Conservation (phyloP, 2,888 invertebrate genomes). For the Phymatocera aterrima region DNA sequence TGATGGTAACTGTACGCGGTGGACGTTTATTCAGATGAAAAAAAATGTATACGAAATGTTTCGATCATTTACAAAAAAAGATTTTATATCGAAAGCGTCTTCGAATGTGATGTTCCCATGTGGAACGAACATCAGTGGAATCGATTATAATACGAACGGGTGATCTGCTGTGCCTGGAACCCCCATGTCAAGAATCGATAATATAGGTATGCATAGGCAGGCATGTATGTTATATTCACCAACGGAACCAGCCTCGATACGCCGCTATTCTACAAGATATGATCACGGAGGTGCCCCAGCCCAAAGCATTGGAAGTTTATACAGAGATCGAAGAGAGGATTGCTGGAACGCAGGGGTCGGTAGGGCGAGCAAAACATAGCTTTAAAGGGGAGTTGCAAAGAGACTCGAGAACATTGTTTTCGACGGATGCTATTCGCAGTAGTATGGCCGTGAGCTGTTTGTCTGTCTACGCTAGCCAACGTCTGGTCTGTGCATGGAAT, state of each 20-base stretch:
- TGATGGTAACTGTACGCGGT: too few species aligned
- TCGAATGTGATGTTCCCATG: too few species aligned
- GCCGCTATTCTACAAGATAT: background rate
- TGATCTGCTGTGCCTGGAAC: background rate
- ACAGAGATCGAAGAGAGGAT: background rate
- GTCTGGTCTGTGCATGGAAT: constrained; percentile 12
- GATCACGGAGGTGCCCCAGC: background rate
- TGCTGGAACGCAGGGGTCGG: background rate
- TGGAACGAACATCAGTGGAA: too few species aligned
- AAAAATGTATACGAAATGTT: too few species aligned
- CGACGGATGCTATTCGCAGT: constrained; percentile 11
- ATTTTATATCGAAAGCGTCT: too few species aligned
- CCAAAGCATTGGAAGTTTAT: background rate
- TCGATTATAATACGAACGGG: too few species aligned
- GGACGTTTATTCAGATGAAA: too few species aligned
- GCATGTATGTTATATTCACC: background rate
- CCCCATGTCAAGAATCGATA: background rate
- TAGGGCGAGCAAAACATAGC: background rate
- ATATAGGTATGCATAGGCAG: background rate
- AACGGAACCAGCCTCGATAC: background rate
- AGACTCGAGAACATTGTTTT: constrained; percentile 2
- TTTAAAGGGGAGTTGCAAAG: background rate
- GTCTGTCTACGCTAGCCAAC: constrained; percentile 1
- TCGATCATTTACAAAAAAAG: too few species aligned
- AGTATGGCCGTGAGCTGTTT: constrained; percentile 7